phyloP scores from a whole-genome alignment of 2,113 vertebrate genomes.

The Macquaria ambigua region DNA sequence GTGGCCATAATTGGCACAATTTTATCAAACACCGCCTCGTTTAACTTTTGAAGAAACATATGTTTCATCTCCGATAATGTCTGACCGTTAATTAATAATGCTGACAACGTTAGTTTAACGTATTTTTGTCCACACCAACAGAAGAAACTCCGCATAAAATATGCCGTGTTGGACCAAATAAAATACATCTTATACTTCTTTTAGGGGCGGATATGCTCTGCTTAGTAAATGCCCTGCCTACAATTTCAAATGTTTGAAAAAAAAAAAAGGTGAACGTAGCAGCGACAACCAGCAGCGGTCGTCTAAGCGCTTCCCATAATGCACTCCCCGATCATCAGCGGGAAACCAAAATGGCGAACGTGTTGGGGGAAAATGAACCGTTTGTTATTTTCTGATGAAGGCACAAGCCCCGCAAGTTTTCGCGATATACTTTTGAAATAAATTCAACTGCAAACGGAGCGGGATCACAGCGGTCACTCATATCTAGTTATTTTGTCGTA shows the following conservation, averaged over 20 bases:
- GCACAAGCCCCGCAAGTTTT: conserved; percentile 30
- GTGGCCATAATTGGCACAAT: not conserved
- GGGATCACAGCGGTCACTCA: conserved; percentile 28
- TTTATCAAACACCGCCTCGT: not conserved
- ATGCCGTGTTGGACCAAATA: not conserved
- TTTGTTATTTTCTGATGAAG: conserved; percentile 83
- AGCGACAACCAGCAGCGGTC: conserved; percentile 24
- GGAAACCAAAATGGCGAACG: conserved; percentile 96
- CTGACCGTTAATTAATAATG: not conserved
- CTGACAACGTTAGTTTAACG: not conserved
- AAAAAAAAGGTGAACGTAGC: conserved; percentile 32
- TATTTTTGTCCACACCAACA: not conserved
- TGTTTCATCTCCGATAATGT: not conserved
- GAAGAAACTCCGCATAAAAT: not conserved
- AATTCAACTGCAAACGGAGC: not conserved
- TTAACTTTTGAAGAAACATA: not conserved
- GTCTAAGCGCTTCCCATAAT: conserved; percentile 87
- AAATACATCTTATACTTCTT: conserved; percentile 7
- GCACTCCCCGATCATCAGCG: conserved; percentile 89
- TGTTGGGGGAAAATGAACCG: conserved; percentile 80
- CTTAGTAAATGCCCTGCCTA: conserved; percentile 65
- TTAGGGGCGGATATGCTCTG: conserved; percentile 49
- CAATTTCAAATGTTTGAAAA: conserved; percentile 79
- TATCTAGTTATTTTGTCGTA: conserved; percentile 72
- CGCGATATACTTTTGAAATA: not conserved